These are phyloP conservation scores for Channa maculata DNA, from an alignment of 2,113 vertebrate genomes.

Conservation along the genomic window DNA sequence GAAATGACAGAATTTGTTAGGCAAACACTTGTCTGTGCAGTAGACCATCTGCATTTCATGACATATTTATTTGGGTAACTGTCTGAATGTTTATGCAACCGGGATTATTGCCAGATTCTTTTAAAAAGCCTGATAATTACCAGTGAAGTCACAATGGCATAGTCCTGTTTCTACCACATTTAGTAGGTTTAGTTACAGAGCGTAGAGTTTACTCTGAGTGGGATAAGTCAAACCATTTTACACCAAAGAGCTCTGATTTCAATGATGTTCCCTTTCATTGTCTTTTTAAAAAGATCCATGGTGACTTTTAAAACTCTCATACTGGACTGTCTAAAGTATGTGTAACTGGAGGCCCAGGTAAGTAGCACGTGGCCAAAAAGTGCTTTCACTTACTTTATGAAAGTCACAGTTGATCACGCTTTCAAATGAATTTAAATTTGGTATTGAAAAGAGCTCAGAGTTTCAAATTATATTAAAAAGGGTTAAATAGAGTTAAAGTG, in stretches of 20 bases:
- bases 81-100: slow-evolving; percentile 6
- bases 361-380: too few species aligned
- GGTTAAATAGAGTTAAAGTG: background rate
- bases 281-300: background rate
- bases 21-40: slow-evolving; percentile 14
- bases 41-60: slow-evolving; percentile 11
- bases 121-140: slow-evolving; percentile 4
- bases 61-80: slow-evolving; percentile 7
- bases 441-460: too few species aligned
- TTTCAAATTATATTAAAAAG: background rate
- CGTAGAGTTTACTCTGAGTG: background rate
- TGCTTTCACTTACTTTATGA: background rate
- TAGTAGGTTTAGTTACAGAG: too few species aligned
- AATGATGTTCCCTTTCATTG: too few species aligned
- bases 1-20: slow-evolving; percentile 42
- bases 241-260: too few species aligned
- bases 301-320: background rate
- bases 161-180: background rate
- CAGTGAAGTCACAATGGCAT: background rate
- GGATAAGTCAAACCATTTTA: background rate
- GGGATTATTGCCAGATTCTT: slow-evolving; percentile 16
- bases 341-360: background rate
- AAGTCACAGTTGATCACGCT: background rate
- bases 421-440: too few species aligned
- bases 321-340: background rate